Base-by-base conservation (phyloP, 2,888 invertebrate species). In the Cephus spinipes region DNA sequence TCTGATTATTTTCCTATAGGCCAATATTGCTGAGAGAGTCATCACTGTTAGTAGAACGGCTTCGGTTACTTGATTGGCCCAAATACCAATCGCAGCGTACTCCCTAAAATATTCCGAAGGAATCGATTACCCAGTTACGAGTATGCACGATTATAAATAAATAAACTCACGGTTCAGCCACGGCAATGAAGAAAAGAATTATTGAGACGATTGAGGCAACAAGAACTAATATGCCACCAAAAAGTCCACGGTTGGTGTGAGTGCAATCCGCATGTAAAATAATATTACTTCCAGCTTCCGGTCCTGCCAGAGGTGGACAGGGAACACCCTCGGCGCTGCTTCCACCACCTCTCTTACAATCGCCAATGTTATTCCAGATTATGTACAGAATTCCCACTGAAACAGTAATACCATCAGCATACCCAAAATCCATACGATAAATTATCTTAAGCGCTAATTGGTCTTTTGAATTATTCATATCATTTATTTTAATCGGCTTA, bases 191-290 rank as follows among this genome's bases (percentile, higher is more conserved):
- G 89, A 94, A 94, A 74, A 94, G 91, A 80, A 95, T 94, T 79
- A 94, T 92, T 40, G 93, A 92, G 86, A 92, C 91, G 74, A 92
- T 93, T 1, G 93, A 92, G 30, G 93, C 92, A 11, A 93, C 94
- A 88, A 94, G 92, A 11, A 95, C 89, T 33, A 95, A 92, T n/a
- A 95, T 92, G 4, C 96, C 96, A 11, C 93, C 92, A 90, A 96
- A 96, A 34, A 96, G 92, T 2, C 96, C 96, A 80, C 94, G 94
- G 92, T 95, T 96, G 77, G 96, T 94, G 1, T 96, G 94, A 87
- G 96, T 95, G 88, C 96, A 96, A 91, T 96, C 96, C 1, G 95
- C 95, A 86, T 94, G 93, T 81, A 95, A 94, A 73, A 94, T 93
- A 68, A 95, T 91, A 86, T 94, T 94, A 83, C 93, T 93, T 12